phyloP scores from a whole-genome alignment of 1,140 invertebrate species.

The Zaprionus tsacasi region DNA sequence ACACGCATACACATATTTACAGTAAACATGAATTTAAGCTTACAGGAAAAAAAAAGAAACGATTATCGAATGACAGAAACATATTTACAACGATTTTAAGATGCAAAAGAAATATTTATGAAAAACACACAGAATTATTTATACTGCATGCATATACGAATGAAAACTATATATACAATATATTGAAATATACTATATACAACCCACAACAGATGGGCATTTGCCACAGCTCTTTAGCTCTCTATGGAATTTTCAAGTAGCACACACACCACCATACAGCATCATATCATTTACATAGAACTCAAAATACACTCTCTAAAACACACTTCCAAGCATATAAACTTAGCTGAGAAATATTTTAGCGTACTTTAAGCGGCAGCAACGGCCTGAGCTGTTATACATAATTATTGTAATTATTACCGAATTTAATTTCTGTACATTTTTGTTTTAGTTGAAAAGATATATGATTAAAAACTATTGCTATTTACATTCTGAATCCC shows the following conservation, averaged over 20 bases:
- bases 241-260: conserved; percentile 31
- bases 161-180: conserved; percentile 34
- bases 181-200: conserved; percentile 44
- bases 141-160: conserved; percentile 41
- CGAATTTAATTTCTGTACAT: conserved; percentile 63
- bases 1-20: conserved; percentile 59
- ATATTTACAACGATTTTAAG: conserved; percentile 81
- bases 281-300: conserved; percentile 52
- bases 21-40: conserved; percentile 66
- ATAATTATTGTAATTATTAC: conserved; percentile 24
- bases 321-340: conserved; percentile 57
- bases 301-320: conserved; percentile 11
- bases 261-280: background rate
- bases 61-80: conserved; percentile 22
- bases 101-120: conserved; percentile 49
- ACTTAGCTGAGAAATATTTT: conserved; percentile 64
- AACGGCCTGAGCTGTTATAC: conserved; percentile 34
- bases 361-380: conserved; percentile 50
- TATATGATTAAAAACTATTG: conserved; percentile 69
- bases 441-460: conserved; percentile 70
- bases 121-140: conserved; percentile 50
- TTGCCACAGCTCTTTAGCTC: conserved; percentile 7
- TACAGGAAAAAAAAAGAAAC: conserved; percentile 49
- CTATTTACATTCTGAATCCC: conserved; percentile 76
- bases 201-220: background rate